Evolutionary conservation across 2,113 vertebrate genomes (phyloP).

Genomic region (Pandion haliaetus): DNA sequence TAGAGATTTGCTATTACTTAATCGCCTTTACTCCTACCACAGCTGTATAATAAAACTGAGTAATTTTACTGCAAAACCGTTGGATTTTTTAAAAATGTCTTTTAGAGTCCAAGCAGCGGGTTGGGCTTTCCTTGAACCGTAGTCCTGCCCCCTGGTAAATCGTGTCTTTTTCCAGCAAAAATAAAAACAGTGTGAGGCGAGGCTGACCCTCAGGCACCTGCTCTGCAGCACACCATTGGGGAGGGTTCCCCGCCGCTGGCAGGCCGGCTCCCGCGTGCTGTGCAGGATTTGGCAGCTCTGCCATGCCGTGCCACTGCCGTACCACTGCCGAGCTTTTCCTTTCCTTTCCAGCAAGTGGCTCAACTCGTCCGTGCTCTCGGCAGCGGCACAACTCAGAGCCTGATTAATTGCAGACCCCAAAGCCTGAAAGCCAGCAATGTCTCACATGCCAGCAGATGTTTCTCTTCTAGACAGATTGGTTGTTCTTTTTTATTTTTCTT

Average conservation of each 20-base stretch:
- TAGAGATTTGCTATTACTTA: neutral
- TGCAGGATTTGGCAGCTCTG: neutral
- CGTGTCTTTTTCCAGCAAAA: accelerated
- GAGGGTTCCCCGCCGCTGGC: neutral
- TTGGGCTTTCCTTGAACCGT: neutral
- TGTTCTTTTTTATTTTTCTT: neutral
- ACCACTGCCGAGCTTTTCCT: neutral
- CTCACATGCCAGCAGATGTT: conserved; percentile 1
- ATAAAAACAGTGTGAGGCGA: accelerated
- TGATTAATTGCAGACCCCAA: neutral
- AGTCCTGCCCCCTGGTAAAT: neutral
- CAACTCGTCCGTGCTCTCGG: neutral
- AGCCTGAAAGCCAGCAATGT: neutral
- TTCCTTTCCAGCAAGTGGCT: neutral
- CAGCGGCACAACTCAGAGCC: accelerated
- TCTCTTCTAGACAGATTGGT: neutral
- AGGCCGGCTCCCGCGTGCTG: accelerated
- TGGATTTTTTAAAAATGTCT: neutral
- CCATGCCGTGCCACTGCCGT: neutral
- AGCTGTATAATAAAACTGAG: neutral
- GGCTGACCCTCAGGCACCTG: neutral
- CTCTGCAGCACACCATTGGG: no score
- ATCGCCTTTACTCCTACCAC: neutral
- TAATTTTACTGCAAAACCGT: neutral
- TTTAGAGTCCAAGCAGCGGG: neutral